Evolutionary conservation across 2,888 invertebrate species (phyloP), one percentile per base, ranked within the genome.

Genomic region (Eledona agricola): DNA sequence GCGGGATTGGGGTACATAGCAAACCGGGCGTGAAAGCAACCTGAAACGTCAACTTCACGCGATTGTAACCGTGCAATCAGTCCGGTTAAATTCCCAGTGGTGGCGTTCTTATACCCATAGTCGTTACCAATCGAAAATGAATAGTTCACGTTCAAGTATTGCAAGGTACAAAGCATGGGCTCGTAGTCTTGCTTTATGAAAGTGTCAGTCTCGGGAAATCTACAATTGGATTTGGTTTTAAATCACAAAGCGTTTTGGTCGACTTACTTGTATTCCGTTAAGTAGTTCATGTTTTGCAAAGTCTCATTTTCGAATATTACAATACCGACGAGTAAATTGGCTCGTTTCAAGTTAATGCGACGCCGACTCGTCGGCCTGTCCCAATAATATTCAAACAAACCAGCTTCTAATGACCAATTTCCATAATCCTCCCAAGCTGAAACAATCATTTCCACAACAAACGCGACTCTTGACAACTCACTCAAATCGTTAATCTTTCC

Each of bases 31-130:
- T n/a, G n/a, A n/a, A n/a, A n/a, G n/a, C 6, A 10, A 34, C 34
- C 34, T 38, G 38, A 38, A 12, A 38, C 25, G 7, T 38, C 38
- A 3, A 25, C 9, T 52, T 51, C 51, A 40, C 61, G 56, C 54
- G 40, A 19, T 19, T 38, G 34, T 10, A 66, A 6, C 35, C 61
- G 61, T 13, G 47, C 16, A 23, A 63, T 47, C 52, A 64, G 37
- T 19, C 66, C 63, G 34, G 59, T 51, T 28, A 55, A 58, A 46
- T 57, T 50, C 25, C 60, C 57, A 25, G 59, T 64, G 9, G 58
- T 55, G 25, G 53, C 35, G 29, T 66, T 62, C 19, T 59, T 53
- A 42, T 60, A 63, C 16, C 66, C 68, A 42, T 61, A 63, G 23
- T 31, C 32, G 11, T 31, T 12, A 1, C 11, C 38, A 29, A 43